Evolutionary conservation across 2,888 invertebrate genomes (phyloP).

Genomic region (Ischnus inquisitorius): DNA sequence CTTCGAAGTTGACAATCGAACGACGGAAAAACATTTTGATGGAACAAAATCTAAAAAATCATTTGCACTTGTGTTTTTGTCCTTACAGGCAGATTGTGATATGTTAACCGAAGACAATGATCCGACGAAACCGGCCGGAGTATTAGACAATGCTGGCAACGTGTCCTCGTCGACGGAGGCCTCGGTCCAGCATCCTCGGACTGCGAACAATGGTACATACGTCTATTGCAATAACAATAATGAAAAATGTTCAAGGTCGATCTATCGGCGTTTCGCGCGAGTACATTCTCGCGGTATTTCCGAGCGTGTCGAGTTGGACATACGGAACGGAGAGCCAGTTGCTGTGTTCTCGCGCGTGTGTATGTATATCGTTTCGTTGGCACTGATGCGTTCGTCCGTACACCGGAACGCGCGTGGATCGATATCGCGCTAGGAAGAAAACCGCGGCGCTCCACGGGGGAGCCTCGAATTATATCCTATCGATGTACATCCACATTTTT

Average conservation of each 20-base stretch:
- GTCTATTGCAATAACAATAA: constrained; percentile 25
- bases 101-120: constrained; percentile 85
- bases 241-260: neutral
- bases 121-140: constrained; percentile 84
- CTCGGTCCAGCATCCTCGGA: constrained; percentile 83
- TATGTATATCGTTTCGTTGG: constrained; percentile 2
- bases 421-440: constrained; percentile 33
- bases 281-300: neutral
- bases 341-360: neutral
- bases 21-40: neutral
- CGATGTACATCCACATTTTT: neutral
- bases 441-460: neutral
- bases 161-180: constrained; percentile 84
- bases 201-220: constrained; percentile 82
- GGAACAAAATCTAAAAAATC: no score
- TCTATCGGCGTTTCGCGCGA: neutral
- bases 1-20: neutral
- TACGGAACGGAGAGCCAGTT: neutral
- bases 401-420: constrained; percentile 29
- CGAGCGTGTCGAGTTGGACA: neutral
- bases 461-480: constrained; percentile 29
- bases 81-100: constrained; percentile 83
- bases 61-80: constrained; percentile 18
- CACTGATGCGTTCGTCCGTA: constrained; percentile 12
- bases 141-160: constrained; percentile 84